Base-by-base conservation (phyloP, 2,113 vertebrate genomes). In the Neodon shergylaensis region DNA sequence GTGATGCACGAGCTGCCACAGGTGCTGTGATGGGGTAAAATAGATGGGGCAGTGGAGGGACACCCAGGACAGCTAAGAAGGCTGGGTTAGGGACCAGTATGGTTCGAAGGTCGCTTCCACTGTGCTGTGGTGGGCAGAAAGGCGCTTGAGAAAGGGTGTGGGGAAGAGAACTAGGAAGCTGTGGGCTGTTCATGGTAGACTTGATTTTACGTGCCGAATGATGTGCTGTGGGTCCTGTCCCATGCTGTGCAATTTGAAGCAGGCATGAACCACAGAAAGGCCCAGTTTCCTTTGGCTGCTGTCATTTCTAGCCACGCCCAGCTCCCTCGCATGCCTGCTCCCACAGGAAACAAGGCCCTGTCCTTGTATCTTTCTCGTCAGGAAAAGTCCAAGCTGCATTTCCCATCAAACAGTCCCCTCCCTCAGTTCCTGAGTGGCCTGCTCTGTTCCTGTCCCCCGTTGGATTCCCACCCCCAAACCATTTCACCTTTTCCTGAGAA, bases 351-450 rank as follows among this genome's bases (percentile, higher is more conserved):
- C 24, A 24, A 88, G 63, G 61, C 66, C 49, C n/a, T 47, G 77
- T 65, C 85, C 12, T 0, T 95, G 72, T 85, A 42, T 81, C 88
- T 97, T 39, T 28, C 44, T 24, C 76, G 91, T 39, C 12, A 33
- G 90, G 90, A 92, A 84, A 74, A 85, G 68, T 93, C 68, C 90
- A 52, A 74, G 58, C 70, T 73, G 39, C 44, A 8, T 91, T 96
- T 95, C 86, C 88, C 73, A 70, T 92, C 92, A 73, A 61, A 9
- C 24, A 65, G 61, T 42, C 28, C 58, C 54, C 58, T 58, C 58
- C 47, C 65, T 73, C 16, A 58, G 14, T 17, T 58, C 86, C 66
- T 66, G 72, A 92, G 89, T 6, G 39, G 61, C 82, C 94, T 78
- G 73, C 54, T 89, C 88, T 78, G 87, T 66, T 83, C 49, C 31